Conservation (phyloP, 2,797 vertebrate genomes). For the Leptoclinus maculatus region DNA sequence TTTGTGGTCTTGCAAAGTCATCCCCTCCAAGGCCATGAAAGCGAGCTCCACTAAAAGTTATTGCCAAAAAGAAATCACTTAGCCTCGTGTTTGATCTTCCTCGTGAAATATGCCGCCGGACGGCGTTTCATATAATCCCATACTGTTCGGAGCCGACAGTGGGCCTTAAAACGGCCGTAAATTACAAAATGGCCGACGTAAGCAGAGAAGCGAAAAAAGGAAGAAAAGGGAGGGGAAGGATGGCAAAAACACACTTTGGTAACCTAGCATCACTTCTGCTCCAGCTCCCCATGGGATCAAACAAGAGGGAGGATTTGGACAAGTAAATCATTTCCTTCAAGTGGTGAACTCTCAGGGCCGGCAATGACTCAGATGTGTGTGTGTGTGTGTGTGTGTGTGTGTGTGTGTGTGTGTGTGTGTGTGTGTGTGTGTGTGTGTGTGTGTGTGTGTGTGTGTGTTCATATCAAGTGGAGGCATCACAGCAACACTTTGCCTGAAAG, state of each 20-base stretch:
- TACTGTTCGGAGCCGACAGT: conserved; percentile 65
- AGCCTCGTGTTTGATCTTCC: conserved; percentile 71
- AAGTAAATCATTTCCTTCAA: conserved; percentile 79
- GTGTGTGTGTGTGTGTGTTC: conserved; percentile 48
- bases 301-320: conserved; percentile 76
- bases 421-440: conserved; percentile 45
- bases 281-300: conserved; percentile 76
- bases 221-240: conserved; percentile 57
- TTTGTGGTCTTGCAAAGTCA: conserved; percentile 52
- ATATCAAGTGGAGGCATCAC: conserved; percentile 73
- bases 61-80: conserved; percentile 76
- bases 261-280: conserved; percentile 68
- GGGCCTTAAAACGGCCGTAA: conserved; percentile 73
- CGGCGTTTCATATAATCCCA: conserved; percentile 75
- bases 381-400: conserved; percentile 38
- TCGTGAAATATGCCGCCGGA: conserved; percentile 71
- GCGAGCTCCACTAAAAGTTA: conserved; percentile 65
- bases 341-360: conserved; percentile 73
- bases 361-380: conserved; percentile 63
- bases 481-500: conserved; percentile 67
- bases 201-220: conserved; percentile 55
- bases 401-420: conserved; percentile 53
- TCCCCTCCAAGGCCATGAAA: conserved; percentile 62
- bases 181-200: conserved; percentile 75
- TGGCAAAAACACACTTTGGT: conserved; percentile 75